phyloP scores from a whole-genome alignment of 1,140 invertebrate genomes.

The Parasteatoda tepidariorum region DNA sequence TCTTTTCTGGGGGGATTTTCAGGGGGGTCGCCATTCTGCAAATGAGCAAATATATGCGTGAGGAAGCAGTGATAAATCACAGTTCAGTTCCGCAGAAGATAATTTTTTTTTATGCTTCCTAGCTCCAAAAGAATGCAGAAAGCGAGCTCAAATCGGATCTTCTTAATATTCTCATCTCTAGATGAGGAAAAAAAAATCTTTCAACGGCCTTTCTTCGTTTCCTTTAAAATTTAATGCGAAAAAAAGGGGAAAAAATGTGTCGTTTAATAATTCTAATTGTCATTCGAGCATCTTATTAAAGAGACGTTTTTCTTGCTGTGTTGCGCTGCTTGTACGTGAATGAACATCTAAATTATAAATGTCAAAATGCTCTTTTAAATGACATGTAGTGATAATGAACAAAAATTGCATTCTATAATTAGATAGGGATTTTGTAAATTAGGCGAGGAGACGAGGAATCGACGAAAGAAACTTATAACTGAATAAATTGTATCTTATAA shows the following conservation, averaged over 20 bases:
- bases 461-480: no score
- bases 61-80: slow-evolving; percentile 24
- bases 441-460: no score
- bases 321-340: no score
- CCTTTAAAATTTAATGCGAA: slow-evolving; percentile 10
- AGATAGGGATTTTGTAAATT: no score
- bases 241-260: background rate
- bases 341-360: no score
- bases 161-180: background rate
- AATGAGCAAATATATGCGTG: slow-evolving; percentile 50
- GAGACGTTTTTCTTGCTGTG: no score
- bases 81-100: background rate
- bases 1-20: slow-evolving; percentile 13
- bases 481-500: no score
- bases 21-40: slow-evolving; percentile 12
- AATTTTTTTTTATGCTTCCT: background rate
- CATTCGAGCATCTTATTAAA: no score
- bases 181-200: background rate
- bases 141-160: slow-evolving; percentile 13
- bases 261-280: slow-evolving; percentile 13
- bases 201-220: background rate
- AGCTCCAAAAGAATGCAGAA: background rate
- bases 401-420: no score
- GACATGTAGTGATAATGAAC: no score
- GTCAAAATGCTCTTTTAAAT: no score